Evolutionary conservation across 2,797 vertebrate genomes (phyloP).

Genomic region (Nyctibius grandis): DNA sequence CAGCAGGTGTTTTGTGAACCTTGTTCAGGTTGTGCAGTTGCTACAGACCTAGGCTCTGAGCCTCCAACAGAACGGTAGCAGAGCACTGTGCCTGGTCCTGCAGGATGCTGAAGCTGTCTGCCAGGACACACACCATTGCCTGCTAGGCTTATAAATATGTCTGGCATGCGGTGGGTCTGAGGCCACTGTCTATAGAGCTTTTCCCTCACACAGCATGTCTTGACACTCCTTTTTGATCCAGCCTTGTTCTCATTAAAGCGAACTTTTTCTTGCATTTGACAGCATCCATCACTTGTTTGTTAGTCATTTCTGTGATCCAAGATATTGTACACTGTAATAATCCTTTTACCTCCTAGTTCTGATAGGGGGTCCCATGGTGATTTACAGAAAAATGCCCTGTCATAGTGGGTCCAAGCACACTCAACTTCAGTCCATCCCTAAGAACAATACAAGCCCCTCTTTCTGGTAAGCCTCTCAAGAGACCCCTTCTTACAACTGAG

Average conservation of each 20-base stretch:
- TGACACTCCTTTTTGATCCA: neutral
- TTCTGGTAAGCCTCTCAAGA: neutral
- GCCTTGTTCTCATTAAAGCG: neutral
- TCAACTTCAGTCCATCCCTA: neutral
- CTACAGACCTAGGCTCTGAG: neutral
- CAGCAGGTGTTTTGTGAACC: constrained; percentile 16
- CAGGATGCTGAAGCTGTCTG: neutral
- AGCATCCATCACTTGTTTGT: neutral
- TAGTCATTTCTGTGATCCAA: neutral
- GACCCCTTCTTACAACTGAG: neutral
- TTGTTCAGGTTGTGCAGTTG: neutral
- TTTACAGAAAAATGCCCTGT: neutral
- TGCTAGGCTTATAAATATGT: neutral
- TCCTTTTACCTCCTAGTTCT: neutral
- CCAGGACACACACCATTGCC: neutral
- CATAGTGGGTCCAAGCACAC: neutral
- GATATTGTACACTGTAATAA: neutral
- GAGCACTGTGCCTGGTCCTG: neutral
- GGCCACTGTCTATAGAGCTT: neutral
- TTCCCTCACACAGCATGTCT: neutral
- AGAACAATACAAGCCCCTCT: neutral
- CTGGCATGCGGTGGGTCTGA: neutral
- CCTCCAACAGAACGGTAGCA: constrained; percentile 6
- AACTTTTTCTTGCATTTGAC: neutral
- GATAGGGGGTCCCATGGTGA: neutral